phyloP scores from a whole-genome alignment of 2,888 invertebrate genomes.

The Protophormia terraenovae region DNA sequence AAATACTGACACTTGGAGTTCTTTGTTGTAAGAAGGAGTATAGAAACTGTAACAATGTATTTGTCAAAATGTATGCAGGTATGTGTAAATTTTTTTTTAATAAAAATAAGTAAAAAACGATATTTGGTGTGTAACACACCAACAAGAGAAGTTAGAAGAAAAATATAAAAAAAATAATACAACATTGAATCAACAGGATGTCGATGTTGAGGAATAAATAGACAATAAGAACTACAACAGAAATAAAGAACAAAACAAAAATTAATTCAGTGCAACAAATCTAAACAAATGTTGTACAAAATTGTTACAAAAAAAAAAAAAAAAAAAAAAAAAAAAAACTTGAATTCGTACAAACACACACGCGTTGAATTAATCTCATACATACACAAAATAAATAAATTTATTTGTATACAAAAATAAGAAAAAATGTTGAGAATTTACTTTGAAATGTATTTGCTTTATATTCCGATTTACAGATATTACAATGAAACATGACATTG shows the following conservation, averaged over 20 bases:
- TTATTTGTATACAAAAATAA: neutral
- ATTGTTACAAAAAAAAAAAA: slow-evolving; percentile 53
- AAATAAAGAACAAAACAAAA: slow-evolving; percentile 59
- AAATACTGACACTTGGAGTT: slow-evolving; percentile 41
- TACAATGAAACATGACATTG: slow-evolving; percentile 46
- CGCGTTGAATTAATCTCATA: too few relatives aligned
- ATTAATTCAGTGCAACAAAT: slow-evolving; percentile 62
- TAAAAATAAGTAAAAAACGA: neutral
- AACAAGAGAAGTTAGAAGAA: neutral
- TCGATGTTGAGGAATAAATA: slow-evolving; percentile 67
- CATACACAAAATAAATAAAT: neutral
- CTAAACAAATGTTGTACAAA: slow-evolving; percentile 60
- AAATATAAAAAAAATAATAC: neutral
- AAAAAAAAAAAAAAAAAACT: neutral
- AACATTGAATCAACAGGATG: slow-evolving; percentile 72
- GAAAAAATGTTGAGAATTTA: slow-evolving; percentile 2
- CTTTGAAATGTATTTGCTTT: slow-evolving; percentile 45
- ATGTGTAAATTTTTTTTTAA: neutral
- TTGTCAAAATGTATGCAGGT: slow-evolving; percentile 3
- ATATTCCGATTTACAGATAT: slow-evolving; percentile 36
- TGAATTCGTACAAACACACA: neutral
- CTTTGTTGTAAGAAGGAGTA: slow-evolving; percentile 13
- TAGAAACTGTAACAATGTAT: neutral
- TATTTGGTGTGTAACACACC: slow-evolving; percentile 24
- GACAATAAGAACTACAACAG: neutral